Conservation (phyloP, 2,888 invertebrate genomes). For the Odontothrips loti region DNA sequence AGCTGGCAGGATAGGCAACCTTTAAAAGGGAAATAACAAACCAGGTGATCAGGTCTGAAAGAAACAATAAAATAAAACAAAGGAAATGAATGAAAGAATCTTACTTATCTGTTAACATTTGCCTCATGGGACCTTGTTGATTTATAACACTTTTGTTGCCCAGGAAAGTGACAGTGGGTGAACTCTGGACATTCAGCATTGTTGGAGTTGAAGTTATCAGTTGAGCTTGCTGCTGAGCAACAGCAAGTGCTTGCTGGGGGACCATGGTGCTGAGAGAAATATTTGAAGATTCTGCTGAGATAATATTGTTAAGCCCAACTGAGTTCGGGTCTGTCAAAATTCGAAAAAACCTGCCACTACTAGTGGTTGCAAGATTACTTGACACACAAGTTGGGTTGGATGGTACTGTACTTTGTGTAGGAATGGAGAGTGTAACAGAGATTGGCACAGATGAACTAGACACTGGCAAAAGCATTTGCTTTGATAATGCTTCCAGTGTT, state of each 20-base stretch:
- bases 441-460: not conserved
- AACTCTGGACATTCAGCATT: not conserved
- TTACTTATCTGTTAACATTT: not conserved
- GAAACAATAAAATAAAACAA: not conserved
- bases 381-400: not conserved
- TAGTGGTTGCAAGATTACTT: not conserved
- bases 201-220: not conserved
- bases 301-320: not conserved
- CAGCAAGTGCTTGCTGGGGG: not conserved
- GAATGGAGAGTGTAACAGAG: not conserved
- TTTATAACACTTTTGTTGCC: not conserved
- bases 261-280: not conserved
- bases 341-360: not conserved
- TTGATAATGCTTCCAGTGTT: slow-evolving; percentile 1
- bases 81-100: not conserved
- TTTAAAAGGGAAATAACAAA: not conserved
- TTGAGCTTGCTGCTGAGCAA: not conserved
- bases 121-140: not conserved
- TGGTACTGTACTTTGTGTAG: not conserved
- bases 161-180: not conserved
- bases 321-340: not conserved
- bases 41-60: not conserved
- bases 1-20: not conserved
- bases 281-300: not conserved
- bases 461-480: not conserved